A percentile compares a stretch with the other conserved stretches of the same genome.
Evolutionary conservation across 2,113 vertebrate species (phyloP).

Genomic region (Onychostoma macrolepis): DNA sequence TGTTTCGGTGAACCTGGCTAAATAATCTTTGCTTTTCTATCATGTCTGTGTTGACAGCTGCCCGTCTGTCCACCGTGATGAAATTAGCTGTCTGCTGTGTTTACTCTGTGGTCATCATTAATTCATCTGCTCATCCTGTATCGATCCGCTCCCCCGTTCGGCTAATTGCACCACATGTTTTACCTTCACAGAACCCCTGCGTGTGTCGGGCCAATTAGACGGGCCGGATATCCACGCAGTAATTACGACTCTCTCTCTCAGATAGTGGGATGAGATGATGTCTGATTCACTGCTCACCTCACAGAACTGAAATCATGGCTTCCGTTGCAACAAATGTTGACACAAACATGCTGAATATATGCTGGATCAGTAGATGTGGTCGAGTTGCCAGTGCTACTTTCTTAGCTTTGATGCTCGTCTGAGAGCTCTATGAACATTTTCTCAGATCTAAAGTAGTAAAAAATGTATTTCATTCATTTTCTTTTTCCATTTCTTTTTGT

Average conservation of each 20-base stretch:
- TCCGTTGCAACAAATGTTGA: neutral
- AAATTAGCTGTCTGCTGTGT: conserved; percentile 31
- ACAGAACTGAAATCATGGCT: neutral
- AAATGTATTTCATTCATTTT: too few relatives aligned
- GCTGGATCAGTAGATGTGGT: neutral
- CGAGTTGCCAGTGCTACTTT: neutral
- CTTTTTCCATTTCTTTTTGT: neutral
- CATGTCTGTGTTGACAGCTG: conserved; percentile 12
- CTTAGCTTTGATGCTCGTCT: neutral
- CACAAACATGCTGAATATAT: neutral
- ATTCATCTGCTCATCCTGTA: conserved; percentile 57
- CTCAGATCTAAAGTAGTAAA: neutral
- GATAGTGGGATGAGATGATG: neutral
- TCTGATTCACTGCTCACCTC: conserved; percentile 2
- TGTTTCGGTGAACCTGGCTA: neutral
- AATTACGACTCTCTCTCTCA: conserved; percentile 36
- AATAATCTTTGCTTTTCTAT: conserved; percentile 2
- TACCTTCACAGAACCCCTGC: conserved; percentile 50
- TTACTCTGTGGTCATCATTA: conserved; percentile 57
- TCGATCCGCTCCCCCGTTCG: conserved; percentile 52
- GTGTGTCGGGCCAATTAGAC: conserved; percentile 54
- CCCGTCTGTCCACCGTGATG: neutral
- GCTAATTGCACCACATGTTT: conserved; percentile 53
- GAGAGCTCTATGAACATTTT: neutral
- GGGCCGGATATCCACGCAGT: conserved; percentile 16